Evolutionary conservation across 2,888 invertebrate species (phyloP).

Genomic region (Platycheirus albimanus): DNA sequence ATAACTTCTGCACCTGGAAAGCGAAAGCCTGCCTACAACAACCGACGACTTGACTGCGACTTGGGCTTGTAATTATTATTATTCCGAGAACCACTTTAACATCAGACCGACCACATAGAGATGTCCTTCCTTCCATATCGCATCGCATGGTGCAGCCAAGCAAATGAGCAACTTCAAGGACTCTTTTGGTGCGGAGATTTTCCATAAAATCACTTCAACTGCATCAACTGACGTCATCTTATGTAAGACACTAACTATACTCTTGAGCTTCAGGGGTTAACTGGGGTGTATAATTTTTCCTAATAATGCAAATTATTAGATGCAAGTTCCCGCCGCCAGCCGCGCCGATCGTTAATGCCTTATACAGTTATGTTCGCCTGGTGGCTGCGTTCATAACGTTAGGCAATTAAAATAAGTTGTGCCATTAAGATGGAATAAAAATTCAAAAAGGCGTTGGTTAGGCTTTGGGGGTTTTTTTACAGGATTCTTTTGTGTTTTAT

Average conservation of each 20-base stretch:
- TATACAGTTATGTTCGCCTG: slow-evolving; percentile 46
- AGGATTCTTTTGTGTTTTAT: neutral
- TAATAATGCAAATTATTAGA: slow-evolving; percentile 67
- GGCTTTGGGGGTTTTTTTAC: neutral
- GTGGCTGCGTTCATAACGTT: slow-evolving; percentile 21
- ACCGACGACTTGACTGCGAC: too few species aligned
- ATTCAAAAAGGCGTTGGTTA: neutral
- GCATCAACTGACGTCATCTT: slow-evolving; percentile 7
- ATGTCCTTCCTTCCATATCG: slow-evolving; percentile 35
- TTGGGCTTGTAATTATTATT: slow-evolving; percentile 52
- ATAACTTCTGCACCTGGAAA: slow-evolving; percentile 45
- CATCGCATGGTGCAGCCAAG: slow-evolving; percentile 33
- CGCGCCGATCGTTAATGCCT: slow-evolving; percentile 60
- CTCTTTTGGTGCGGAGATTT: slow-evolving; percentile 55
- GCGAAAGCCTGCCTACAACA: slow-evolving; percentile 36
- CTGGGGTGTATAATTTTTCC: slow-evolving; percentile 9
- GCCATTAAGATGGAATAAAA: slow-evolving; percentile 10
- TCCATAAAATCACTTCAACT: slow-evolving; percentile 54
- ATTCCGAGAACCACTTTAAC: slow-evolving; percentile 41
- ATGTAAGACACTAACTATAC: slow-evolving; percentile 16
- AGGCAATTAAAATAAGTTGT: slow-evolving; percentile 46
- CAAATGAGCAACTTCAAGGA: slow-evolving; percentile 70
- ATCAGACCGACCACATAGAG: slow-evolving; percentile 29
- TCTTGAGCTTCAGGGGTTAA: slow-evolving; percentile 24
- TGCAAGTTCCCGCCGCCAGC: too few species aligned